These are phyloP conservation scores for Beris chalybata DNA, from an alignment of 2,888 invertebrate genomes.

Conservation along the genomic window DNA sequence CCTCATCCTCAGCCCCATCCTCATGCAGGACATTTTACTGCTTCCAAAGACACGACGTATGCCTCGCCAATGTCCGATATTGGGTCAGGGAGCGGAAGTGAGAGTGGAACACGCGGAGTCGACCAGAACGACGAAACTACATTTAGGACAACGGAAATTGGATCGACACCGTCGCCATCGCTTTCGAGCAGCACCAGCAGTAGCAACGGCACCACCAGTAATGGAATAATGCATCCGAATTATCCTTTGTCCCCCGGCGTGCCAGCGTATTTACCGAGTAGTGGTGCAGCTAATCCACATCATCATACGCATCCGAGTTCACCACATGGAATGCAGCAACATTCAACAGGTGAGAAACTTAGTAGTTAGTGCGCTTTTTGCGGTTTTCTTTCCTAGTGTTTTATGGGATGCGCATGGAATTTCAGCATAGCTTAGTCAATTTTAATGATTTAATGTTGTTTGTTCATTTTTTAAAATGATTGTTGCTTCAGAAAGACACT, in stretches of 20 bases:
- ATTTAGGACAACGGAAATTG: slow-evolving; percentile 1
- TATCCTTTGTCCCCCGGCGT: slow-evolving; percentile 1
- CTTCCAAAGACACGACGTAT: slow-evolving; percentile 19
- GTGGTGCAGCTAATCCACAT: too few relatives aligned
- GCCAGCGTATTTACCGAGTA: background rate
- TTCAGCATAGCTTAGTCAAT: too few relatives aligned
- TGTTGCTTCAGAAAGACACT: too few relatives aligned
- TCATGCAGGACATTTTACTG: background rate
- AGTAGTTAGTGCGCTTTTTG: too few relatives aligned
- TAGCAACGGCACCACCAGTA: background rate
- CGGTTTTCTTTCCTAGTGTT: too few relatives aligned
- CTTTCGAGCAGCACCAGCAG: background rate
- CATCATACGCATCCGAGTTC: background rate
- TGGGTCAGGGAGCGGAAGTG: slow-evolving; percentile 1
- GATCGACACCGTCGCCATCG: background rate
- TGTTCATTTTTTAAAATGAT: too few relatives aligned
- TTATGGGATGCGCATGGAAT: too few relatives aligned
- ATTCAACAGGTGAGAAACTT: slow-evolving; percentile 28
- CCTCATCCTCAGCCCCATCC: slow-evolving; percentile 4
- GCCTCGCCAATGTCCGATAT: slow-evolving; percentile 15
- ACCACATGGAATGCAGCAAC: slow-evolving; percentile 14
- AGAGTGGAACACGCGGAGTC: slow-evolving; percentile 1
- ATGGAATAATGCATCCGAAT: background rate
- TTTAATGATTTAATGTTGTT: too few relatives aligned
- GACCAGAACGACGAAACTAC: slow-evolving; percentile 1